A percentile compares a stretch with the other conserved stretches of the same genome.
Conservation (phyloP, 2,797 vertebrate species). For the Onychomys torridus region DNA sequence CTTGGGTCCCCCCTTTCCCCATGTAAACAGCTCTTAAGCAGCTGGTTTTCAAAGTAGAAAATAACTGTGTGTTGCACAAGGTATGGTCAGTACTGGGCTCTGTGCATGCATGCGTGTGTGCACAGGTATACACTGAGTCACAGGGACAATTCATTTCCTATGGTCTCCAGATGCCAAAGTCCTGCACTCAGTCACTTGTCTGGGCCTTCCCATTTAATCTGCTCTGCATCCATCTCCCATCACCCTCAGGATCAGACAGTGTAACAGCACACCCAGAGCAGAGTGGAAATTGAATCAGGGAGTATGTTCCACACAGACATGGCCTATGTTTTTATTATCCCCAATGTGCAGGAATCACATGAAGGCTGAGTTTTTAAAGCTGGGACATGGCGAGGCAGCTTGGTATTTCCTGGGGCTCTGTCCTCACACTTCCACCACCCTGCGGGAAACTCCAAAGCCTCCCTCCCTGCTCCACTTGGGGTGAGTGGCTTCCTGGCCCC, state of each 20-base stretch:
- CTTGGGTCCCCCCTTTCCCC: neutral
- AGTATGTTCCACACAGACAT: constrained; percentile 28
- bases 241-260: neutral
- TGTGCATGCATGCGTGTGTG: accelerated
- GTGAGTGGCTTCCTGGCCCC: accelerated
- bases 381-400: neutral
- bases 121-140: neutral
- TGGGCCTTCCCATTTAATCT: neutral
- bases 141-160: neutral
- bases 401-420: constrained; percentile 67
- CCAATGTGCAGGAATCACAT: constrained; percentile 62
- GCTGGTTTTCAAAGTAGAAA: neutral
- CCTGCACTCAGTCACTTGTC: neutral
- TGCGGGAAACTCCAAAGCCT: neutral
- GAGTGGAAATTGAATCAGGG: constrained; percentile 62
- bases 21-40: accelerated
- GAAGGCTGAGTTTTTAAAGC: constrained; percentile 36
- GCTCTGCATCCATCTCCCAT: neutral
- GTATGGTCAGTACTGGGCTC: neutral
- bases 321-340: constrained; percentile 68
- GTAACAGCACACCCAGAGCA: neutral
- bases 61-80: too few species aligned
- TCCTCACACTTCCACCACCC: neutral
- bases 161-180: neutral
- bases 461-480: neutral